phyloP scores from a whole-genome alignment of 2,888 invertebrate genomes.

The Argynnis bischoffii region DNA sequence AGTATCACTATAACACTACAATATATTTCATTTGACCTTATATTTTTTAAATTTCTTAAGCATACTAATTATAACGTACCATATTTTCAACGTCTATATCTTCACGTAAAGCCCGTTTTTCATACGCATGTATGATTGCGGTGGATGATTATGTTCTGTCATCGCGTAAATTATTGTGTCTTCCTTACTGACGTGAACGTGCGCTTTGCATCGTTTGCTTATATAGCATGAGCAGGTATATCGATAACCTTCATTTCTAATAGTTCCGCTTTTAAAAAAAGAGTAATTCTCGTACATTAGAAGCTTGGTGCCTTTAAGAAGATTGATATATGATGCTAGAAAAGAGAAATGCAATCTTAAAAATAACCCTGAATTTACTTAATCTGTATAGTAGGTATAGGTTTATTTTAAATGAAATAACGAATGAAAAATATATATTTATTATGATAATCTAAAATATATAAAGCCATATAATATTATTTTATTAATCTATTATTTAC shows the following conservation, averaged over 20 bases:
- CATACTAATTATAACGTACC: background rate
- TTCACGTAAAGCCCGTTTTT: slow-evolving; percentile 35
- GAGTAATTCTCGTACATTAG: slow-evolving; percentile 48
- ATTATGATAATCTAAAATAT: background rate
- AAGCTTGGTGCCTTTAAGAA: slow-evolving; percentile 44
- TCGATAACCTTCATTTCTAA: slow-evolving; percentile 47
- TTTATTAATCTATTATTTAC: no score
- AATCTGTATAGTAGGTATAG: no score
- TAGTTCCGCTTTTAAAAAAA: slow-evolving; percentile 46
- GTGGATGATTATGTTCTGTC: slow-evolving; percentile 44
- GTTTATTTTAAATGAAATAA: no score
- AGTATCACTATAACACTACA: no score
- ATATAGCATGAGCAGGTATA: slow-evolving; percentile 49
- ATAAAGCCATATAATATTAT: background rate
- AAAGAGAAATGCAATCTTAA: background rate
- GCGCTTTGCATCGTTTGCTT: slow-evolving; percentile 50
- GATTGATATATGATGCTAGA: slow-evolving; percentile 37
- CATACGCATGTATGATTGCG: slow-evolving; percentile 33
- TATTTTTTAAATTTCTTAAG: background rate
- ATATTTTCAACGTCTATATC: background rate
- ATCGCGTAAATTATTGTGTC: slow-evolving; percentile 34
- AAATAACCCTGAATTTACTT: background rate
- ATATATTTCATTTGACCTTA: background rate
- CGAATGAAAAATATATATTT: background rate
- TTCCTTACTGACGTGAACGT: slow-evolving; percentile 46